phyloP scores from a whole-genome alignment of 1,140 invertebrate species.

The Drosophila busckii region DNA sequence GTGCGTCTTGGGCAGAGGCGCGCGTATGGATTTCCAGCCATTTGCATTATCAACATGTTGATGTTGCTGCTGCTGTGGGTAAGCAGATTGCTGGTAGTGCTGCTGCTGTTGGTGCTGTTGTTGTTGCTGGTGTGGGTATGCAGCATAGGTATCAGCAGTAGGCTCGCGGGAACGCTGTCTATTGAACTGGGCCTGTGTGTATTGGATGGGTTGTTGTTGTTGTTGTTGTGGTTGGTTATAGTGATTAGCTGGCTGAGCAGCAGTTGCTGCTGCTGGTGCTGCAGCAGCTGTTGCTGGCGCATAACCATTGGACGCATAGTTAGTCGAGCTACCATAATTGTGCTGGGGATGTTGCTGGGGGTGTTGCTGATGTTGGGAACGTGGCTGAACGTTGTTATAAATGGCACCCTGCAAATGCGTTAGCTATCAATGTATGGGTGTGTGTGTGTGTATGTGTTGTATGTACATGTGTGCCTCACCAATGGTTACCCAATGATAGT shows the following conservation, averaged over 20 bases:
- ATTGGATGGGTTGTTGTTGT: constrained; percentile 55
- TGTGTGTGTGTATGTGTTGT: constrained; percentile 21
- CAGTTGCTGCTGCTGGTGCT: constrained; percentile 14
- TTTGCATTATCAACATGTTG: constrained; percentile 25
- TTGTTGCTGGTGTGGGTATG: constrained; percentile 21
- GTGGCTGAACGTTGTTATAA: constrained; percentile 71
- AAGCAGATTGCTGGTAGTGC: constrained; percentile 11
- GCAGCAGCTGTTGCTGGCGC: constrained; percentile 27
- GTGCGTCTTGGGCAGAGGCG: constrained; percentile 53
- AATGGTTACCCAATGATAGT: constrained; percentile 27
- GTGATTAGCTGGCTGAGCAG: constrained; percentile 34
- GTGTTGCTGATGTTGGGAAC: constrained; percentile 32
- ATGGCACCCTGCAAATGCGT: constrained; percentile 72
- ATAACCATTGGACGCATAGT: constrained; percentile 35
- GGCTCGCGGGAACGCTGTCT: constrained; percentile 62
- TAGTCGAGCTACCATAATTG: constrained; percentile 21
- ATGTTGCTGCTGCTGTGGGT: constrained; percentile 29
- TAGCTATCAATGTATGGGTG: constrained; percentile 48
- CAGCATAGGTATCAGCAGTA: neutral
- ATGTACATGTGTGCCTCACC: constrained; percentile 23
- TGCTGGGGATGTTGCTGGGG: constrained; percentile 23
- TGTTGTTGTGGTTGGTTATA: constrained; percentile 37
- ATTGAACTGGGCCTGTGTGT: constrained; percentile 70
- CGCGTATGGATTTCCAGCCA: constrained; percentile 68
- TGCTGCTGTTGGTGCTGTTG: constrained; percentile 17